phyloP scores from a whole-genome alignment of 2,797 vertebrate genomes.

The Rhinichthys osculus region DNA sequence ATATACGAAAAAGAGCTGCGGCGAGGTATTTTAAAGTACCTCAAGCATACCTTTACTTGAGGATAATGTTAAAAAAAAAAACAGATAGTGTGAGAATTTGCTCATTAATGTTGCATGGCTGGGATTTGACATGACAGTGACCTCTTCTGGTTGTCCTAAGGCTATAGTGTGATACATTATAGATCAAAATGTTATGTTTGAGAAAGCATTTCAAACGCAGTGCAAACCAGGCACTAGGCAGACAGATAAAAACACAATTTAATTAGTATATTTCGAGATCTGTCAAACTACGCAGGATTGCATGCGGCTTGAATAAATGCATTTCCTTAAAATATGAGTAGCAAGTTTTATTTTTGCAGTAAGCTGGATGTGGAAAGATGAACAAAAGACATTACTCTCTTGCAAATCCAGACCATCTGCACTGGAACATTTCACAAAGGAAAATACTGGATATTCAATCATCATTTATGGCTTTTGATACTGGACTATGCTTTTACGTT shows the following conservation, averaged over 20 bases:
- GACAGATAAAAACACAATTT: background rate
- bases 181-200: conserved; percentile 10
- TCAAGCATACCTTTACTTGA: background rate
- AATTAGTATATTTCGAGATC: background rate
- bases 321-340: background rate
- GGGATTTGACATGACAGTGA: conserved; percentile 43
- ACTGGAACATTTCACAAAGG: conserved; percentile 31
- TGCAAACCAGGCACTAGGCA: background rate
- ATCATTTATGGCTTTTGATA: conserved; percentile 24
- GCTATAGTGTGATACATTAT: conserved; percentile 24
- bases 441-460: conserved; percentile 11
- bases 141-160: conserved; percentile 42
- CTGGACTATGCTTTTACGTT: conserved; percentile 1
- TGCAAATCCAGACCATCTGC: conserved; percentile 35
- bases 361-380: background rate
- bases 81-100: background rate
- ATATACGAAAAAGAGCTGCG: background rate
- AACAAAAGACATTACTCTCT: conserved; percentile 29
- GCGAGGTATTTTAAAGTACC: background rate
- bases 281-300: background rate
- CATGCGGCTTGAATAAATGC: conserved; percentile 1
- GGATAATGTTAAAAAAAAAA: background rate
- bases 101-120: conserved; percentile 16
- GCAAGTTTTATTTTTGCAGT: background rate
- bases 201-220: background rate